These are phyloP conservation scores for Siniperca undulata DNA, from an alignment of 2,797 vertebrate genomes.

Conservation along the genomic window DNA sequence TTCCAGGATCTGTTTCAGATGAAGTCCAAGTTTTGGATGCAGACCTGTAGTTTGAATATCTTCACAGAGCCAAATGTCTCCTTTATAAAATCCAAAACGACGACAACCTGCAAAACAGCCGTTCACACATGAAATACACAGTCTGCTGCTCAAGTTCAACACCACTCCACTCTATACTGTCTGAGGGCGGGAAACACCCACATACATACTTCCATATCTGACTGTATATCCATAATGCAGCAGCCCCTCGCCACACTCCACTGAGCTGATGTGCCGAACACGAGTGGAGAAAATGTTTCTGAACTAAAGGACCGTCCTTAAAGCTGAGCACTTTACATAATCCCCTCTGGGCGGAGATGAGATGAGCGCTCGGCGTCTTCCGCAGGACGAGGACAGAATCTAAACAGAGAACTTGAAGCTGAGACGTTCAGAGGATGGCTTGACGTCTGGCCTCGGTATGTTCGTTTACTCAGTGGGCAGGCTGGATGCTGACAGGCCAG, in stretches of 20 bases:
- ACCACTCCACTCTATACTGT: conserved; percentile 3
- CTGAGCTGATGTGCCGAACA: conserved; percentile 44
- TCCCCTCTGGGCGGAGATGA: conserved; percentile 40
- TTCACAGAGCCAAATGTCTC: not conserved
- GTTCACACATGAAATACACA: conserved; percentile 6
- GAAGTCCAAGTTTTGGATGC: not conserved
- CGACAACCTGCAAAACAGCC: conserved; percentile 39
- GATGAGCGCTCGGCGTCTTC: conserved; percentile 14
- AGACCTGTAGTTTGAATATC: not conserved
- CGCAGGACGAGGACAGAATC: conserved; percentile 7
- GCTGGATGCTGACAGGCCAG: not conserved
- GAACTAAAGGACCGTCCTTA: conserved; percentile 40
- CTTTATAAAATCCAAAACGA: not conserved
- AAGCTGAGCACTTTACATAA: conserved; percentile 57
- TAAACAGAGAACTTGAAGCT: not conserved
- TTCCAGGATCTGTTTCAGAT: not conserved
- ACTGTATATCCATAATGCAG: conserved; percentile 58
- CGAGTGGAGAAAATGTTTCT: conserved; percentile 33
- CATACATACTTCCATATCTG: conserved; percentile 13
- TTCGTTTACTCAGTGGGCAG: conserved; percentile 10
- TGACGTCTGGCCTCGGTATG: not conserved
- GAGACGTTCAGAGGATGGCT: not conserved
- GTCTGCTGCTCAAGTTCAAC: conserved; percentile 13
- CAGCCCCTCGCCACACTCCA: conserved; percentile 35
- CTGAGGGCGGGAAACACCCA: conserved; percentile 45